Conservation (phyloP, 2,797 vertebrate species). For the Loriculus beryllinus region DNA sequence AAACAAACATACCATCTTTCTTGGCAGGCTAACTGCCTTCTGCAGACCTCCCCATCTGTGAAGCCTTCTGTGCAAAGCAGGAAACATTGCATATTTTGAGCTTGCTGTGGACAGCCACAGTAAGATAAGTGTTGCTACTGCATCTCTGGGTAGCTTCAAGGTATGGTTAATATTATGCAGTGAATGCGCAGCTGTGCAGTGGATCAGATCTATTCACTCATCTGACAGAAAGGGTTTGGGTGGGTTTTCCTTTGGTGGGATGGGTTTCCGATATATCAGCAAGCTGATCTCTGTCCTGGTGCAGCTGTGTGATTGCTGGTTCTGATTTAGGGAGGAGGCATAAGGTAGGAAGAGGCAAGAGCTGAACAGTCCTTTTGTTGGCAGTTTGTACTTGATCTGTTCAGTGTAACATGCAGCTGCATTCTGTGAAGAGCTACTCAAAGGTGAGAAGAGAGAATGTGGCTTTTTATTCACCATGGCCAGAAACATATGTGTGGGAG, state of each 20-base stretch:
- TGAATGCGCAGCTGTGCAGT: background rate
- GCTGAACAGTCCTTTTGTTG: background rate
- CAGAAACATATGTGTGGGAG: background rate
- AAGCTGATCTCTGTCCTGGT: background rate
- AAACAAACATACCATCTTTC: background rate
- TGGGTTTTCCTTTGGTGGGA: background rate
- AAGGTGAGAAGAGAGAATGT: background rate
- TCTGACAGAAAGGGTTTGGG: background rate
- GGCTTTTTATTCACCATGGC: background rate
- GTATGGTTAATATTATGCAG: background rate
- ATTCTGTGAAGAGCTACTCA: background rate
- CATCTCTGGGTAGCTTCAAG: background rate
- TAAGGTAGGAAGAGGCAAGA: background rate
- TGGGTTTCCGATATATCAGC: background rate
- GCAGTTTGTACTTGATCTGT: background rate
- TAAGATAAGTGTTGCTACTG: constrained; percentile 1
- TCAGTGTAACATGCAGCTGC: background rate
- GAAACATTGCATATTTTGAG: constrained; percentile 23
- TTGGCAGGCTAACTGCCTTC: constrained; percentile 27
- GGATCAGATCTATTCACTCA: background rate
- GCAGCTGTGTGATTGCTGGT: background rate
- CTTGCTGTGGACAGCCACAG: background rate
- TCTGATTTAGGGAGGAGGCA: background rate
- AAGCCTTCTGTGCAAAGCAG: constrained; percentile 30
- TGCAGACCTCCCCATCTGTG: constrained; percentile 10